These are phyloP conservation scores for Melanotus villosus DNA, from an alignment of 2,888 invertebrate species.

Conservation along the genomic window DNA sequence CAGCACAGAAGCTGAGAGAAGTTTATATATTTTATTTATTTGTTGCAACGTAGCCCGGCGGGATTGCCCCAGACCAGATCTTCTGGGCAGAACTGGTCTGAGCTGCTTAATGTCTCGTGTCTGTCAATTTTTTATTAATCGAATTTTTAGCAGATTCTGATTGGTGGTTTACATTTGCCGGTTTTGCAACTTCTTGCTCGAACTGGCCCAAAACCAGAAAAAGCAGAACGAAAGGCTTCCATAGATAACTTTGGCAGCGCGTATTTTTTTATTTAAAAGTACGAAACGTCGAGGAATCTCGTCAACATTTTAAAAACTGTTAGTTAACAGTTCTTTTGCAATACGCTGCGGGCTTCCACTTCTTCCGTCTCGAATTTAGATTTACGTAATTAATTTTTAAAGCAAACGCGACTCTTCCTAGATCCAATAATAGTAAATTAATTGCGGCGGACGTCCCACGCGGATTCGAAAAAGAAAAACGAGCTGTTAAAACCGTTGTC, in stretches of 20 bases:
- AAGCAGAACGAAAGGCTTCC: conserved; percentile 4
- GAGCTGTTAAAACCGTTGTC: conserved; percentile 17
- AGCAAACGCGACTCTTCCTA: background rate
- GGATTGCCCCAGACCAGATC: background rate
- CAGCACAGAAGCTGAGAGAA: conserved; percentile 11
- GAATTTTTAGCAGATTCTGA: background rate
- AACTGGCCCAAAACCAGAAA: conserved; percentile 2
- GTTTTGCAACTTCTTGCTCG: background rate
- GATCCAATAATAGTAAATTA: conserved; percentile 13
- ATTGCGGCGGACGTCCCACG: conserved; percentile 13
- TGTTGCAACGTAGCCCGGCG: background rate
- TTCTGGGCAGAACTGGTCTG: conserved; percentile 1
- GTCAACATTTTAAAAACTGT: no score
- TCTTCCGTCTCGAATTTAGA: background rate
- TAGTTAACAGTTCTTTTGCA: conserved; percentile 19
- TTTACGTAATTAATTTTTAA: background rate
- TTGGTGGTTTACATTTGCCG: conserved; percentile 3
- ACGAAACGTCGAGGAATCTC: no score
- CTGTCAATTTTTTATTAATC: conserved; percentile 5
- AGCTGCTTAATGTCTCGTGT: conserved; percentile 13
- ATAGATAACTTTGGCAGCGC: background rate
- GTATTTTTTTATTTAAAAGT: no score
- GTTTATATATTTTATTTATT: background rate
- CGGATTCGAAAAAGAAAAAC: background rate
- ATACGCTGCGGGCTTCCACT: background rate